Conservation (phyloP, 1,140 invertebrate species). For the Drosophila sturtevanti region DNA sequence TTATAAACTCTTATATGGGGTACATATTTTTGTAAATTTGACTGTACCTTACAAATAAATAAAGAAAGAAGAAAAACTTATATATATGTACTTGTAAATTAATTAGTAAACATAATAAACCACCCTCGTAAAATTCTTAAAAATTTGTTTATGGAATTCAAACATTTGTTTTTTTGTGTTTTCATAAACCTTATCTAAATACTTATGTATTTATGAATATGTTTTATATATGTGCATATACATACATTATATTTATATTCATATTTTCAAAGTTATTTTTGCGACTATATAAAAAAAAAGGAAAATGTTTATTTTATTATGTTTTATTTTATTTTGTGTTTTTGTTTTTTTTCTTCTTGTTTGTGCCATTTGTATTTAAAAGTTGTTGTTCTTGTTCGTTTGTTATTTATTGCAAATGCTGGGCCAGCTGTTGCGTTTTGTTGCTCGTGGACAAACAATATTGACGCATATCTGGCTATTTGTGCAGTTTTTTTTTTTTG, state of each 20-base stretch:
- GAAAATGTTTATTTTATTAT: constrained; percentile 32
- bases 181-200: constrained; percentile 17
- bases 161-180: constrained; percentile 6
- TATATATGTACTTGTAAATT: not conserved
- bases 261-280: constrained; percentile 47
- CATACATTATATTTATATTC: constrained; percentile 19
- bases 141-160: not conserved
- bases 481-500: not conserved
- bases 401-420: constrained; percentile 24
- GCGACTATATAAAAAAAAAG: constrained; percentile 42
- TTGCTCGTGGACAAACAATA: constrained; percentile 3
- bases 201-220: constrained; percentile 27
- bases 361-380: not conserved
- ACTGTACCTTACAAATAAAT: too few relatives aligned
- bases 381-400: not conserved
- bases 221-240: constrained; percentile 13
- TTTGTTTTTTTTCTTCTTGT: not conserved
- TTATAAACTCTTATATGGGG: too few relatives aligned
- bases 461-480: constrained; percentile 7
- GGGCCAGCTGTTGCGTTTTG: constrained; percentile 11
- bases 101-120: not conserved
- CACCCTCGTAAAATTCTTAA: not conserved
- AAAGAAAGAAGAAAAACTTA: too few relatives aligned
- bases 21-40: too few relatives aligned
- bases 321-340: not conserved